phyloP scores from a whole-genome alignment of 2,888 invertebrate species.

The Serrognathus titanus region DNA sequence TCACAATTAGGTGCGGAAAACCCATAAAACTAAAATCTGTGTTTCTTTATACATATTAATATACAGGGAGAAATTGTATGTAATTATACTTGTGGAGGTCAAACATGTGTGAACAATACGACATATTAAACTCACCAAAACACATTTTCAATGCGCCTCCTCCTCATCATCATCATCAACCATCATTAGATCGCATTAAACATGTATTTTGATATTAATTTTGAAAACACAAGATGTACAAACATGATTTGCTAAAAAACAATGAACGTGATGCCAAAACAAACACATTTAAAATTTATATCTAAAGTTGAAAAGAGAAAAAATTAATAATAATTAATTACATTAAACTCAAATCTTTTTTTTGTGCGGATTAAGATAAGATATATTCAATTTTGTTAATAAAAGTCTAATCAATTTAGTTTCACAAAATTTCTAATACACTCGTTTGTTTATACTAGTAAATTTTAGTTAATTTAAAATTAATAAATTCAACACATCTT shows the following conservation, averaged over 20 bases:
- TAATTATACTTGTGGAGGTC: conserved; percentile 4
- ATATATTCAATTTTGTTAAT: too few species aligned
- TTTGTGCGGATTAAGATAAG: too few species aligned
- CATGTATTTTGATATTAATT: too few species aligned
- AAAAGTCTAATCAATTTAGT: too few species aligned
- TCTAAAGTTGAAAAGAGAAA: neutral
- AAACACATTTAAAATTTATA: conserved; percentile 1
- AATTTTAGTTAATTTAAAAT: too few species aligned
- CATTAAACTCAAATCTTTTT: too few species aligned
- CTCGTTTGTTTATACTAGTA: too few species aligned
- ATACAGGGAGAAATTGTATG: conserved; percentile 3
- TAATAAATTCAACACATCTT: too few species aligned
- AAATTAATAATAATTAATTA: neutral
- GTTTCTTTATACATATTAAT: conserved; percentile 3
- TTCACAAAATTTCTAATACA: too few species aligned
- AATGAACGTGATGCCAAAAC: neutral
- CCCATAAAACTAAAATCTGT: conserved; percentile 5
- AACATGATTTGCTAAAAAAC: neutral
- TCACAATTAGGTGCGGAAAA: conserved; percentile 38
- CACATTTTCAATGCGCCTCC: neutral
- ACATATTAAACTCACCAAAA: neutral
- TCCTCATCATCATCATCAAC: neutral
- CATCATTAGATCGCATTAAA: neutral
- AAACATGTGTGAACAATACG: conserved; percentile 3
- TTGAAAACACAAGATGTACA: too few species aligned